phyloP scores from a whole-genome alignment of 2,113 vertebrate genomes.

The Clarias batrachus region DNA sequence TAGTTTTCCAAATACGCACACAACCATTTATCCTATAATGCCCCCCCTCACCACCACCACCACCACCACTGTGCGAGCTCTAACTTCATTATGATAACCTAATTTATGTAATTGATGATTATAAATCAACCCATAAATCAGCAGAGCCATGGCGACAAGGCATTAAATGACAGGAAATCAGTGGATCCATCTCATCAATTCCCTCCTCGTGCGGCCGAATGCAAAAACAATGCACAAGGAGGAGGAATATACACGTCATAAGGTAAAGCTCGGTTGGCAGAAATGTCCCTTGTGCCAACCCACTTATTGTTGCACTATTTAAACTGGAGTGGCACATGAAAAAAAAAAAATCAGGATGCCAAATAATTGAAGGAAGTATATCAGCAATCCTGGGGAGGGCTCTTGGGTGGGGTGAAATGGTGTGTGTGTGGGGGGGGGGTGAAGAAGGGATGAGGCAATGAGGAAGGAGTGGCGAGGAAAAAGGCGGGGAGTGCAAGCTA shows the following conservation, averaged over 20 bases:
- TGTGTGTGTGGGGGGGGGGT: neutral
- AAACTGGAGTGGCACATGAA: constrained; percentile 32
- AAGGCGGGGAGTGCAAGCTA: constrained; percentile 36
- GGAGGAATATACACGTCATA: constrained; percentile 37
- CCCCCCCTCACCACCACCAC: neutral
- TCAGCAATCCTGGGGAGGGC: constrained; percentile 45
- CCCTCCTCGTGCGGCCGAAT: constrained; percentile 39
- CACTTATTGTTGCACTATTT: constrained; percentile 28
- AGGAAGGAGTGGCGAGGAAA: constrained; percentile 36
- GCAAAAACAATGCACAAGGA: constrained; percentile 19
- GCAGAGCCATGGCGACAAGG: constrained; percentile 49
- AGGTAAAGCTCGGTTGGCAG: neutral
- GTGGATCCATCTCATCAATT: constrained; percentile 43
- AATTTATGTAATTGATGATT: constrained; percentile 62
- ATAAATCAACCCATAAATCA: constrained; percentile 58
- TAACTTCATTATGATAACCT: constrained; percentile 63
- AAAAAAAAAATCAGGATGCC: constrained; percentile 20
- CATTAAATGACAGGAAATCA: constrained; percentile 58
- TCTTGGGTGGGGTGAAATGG: too few species aligned
- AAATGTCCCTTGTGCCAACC: constrained; percentile 27
- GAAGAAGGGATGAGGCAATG: constrained; percentile 40
- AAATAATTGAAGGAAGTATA: constrained; percentile 60
- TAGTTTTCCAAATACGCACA: constrained; percentile 37
- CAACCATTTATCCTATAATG: constrained; percentile 13
- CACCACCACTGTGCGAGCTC: constrained; percentile 38